A percentile compares a stretch with the other conserved stretches of the same genome.
Evolutionary conservation across 2,888 invertebrate species (phyloP).

Genomic region (Smittia aterrima): DNA sequence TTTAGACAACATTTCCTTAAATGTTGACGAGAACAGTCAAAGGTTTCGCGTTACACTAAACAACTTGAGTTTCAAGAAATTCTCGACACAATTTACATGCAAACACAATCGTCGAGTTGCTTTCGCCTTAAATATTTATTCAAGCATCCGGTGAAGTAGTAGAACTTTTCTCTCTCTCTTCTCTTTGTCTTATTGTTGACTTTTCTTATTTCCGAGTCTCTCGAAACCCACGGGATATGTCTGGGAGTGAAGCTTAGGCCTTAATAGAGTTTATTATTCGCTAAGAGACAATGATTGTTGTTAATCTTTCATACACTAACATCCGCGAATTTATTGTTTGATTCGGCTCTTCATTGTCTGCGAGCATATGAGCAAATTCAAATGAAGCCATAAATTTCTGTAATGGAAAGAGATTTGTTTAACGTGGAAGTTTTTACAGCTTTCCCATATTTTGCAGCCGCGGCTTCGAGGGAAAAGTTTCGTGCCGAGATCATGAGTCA

Average conservation of each 20-base stretch:
- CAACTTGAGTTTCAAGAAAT: neutral
- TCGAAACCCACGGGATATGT: neutral
- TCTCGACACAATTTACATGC: neutral
- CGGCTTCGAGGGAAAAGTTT: neutral
- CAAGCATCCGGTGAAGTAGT: neutral
- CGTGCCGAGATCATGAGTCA: neutral
- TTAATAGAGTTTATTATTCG: conserved; percentile 10
- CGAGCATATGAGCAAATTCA: neutral
- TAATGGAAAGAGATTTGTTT: neutral
- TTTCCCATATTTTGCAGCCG: neutral
- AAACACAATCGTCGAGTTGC: neutral
- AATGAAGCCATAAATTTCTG: neutral
- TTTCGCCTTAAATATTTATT: neutral
- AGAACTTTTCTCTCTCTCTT: neutral
- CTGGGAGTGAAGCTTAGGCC: neutral
- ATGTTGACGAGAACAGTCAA: neutral
- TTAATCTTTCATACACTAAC: neutral
- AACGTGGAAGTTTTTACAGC: neutral
- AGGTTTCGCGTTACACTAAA: neutral
- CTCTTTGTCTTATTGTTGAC: neutral
- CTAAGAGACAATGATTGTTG: neutral
- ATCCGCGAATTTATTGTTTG: neutral
- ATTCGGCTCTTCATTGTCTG: conserved; percentile 2
- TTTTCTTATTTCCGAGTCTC: neutral
- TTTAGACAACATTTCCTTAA: neutral